Base-by-base conservation (phyloP, 64 coral and sea anemone species). In the Montipora efflorescens region DNA sequence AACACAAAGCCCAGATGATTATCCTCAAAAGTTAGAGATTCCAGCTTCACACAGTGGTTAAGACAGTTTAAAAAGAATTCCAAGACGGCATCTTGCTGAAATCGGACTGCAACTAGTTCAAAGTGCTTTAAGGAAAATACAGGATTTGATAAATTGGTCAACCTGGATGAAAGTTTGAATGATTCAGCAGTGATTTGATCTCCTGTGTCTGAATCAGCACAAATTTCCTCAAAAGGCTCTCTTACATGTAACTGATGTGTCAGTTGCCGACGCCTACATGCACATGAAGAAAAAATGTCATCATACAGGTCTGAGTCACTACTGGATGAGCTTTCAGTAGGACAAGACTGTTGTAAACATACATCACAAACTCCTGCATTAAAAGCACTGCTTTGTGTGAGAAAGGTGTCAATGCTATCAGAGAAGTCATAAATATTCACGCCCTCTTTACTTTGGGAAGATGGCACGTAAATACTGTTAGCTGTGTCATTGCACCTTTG, bases 71-170 rank as follows among this genome's bases (percentile, higher is more conserved):
- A 75, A 88, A 93, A 81, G 61, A 88, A 14, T 9, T 45, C 48
- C 19, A 93, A 49, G 8, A 93, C 47, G 47, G 36, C 36, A 36
- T 88, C 59, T 70, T 79, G 59, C 15, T 88, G 84, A 25, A 93
- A 76, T 84, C 84, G 80, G 70, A 93, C 88, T 12, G 75, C 76
- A 2, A 51, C 64, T 46, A 93, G 52, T 36, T 93, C 92, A 80
- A 93, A 93, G 23, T 93, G 92, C 53, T 57, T 57, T 8, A 11
- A 71, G 3, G n/a, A 50, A 8, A 66, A 86, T n/a, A 10, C 46
- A 47, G 16, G 59, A 50, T 23, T 72, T 86, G 47, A 71, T 11
- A 72, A 50, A 70, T 84, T 73, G 75, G 2, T 67, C 15, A 73
- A 73, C 49, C 4, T 64, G 50, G 49, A 88, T 52, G 8, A 71